Conservation (phyloP, 2,888 invertebrate genomes). For the Agrenia bidenticulata region DNA sequence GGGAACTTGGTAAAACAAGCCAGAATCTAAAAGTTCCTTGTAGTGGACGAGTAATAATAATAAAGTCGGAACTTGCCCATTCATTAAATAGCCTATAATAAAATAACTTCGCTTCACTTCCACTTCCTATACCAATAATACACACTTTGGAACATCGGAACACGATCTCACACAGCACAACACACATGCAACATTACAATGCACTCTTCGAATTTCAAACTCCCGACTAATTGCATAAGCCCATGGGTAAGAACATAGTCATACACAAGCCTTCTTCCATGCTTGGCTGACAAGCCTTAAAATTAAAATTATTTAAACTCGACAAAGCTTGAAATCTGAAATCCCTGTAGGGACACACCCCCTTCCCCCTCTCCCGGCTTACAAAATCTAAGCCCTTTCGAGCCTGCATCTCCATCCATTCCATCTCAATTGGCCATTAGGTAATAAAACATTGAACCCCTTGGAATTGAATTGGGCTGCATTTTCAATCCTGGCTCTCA, state of each 20-base stretch:
- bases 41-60: not conserved
- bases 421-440: too few species aligned
- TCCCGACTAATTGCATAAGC: too few species aligned
- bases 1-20: not conserved
- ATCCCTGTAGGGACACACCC: too few species aligned
- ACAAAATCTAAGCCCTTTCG: not conserved
- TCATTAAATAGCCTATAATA: conserved; percentile 15
- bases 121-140: not conserved
- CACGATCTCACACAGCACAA: not conserved
- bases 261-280: too few species aligned
- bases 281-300: too few species aligned
- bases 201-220: too few species aligned
- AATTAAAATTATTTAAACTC: conserved; percentile 7
- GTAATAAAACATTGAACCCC: too few species aligned
- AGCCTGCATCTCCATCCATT: too few species aligned
- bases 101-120: conserved; percentile 11
- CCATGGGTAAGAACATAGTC: too few species aligned
- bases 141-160: too few species aligned
- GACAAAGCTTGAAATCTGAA: conserved; percentile 2
- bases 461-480: not conserved
- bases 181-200: not conserved
- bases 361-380: conserved; percentile 14
- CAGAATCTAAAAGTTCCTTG: not conserved
- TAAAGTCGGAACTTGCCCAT: conserved; percentile 10
- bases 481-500: too few species aligned